These are phyloP conservation scores for Neogobius melanostomus DNA, from an alignment of 2,113 vertebrate genomes.

Conservation along the genomic window DNA sequence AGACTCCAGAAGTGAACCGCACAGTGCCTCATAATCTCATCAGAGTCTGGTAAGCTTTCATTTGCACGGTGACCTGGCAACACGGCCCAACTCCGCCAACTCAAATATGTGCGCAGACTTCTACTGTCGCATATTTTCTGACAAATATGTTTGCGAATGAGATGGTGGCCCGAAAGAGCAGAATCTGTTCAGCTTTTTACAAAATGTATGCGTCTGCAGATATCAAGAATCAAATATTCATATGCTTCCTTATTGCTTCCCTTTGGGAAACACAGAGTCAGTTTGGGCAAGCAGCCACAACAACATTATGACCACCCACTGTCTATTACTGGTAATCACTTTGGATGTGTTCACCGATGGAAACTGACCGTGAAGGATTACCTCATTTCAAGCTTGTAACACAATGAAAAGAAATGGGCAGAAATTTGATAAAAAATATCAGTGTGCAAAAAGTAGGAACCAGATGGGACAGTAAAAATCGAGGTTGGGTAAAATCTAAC, in stretches of 20 bases:
- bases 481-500: no score
- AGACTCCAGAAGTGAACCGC: slow-evolving; percentile 38
- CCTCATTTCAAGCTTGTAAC: no score
- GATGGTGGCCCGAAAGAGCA: slow-evolving; percentile 12
- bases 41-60: slow-evolving; percentile 40
- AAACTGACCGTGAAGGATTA: no score
- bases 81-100: slow-evolving; percentile 18
- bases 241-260: slow-evolving; percentile 14
- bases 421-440: no score
- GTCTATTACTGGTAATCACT: background rate
- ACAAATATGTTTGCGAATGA: slow-evolving; percentile 2
- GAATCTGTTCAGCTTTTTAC: slow-evolving; percentile 14
- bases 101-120: slow-evolving; percentile 10
- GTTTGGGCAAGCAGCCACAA: slow-evolving; percentile 17
- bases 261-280: slow-evolving; percentile 19
- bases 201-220: slow-evolving; percentile 5
- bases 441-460: no score
- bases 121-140: slow-evolving; percentile 17
- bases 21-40: slow-evolving; percentile 57
- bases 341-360: no score
- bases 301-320: background rate
- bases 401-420: no score
- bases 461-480: no score
- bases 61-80: slow-evolving; percentile 48
- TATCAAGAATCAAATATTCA: slow-evolving; percentile 18